These are phyloP conservation scores for Brachycybe producta DNA, from an alignment of 2,888 invertebrate genomes.

Conservation along the genomic window DNA sequence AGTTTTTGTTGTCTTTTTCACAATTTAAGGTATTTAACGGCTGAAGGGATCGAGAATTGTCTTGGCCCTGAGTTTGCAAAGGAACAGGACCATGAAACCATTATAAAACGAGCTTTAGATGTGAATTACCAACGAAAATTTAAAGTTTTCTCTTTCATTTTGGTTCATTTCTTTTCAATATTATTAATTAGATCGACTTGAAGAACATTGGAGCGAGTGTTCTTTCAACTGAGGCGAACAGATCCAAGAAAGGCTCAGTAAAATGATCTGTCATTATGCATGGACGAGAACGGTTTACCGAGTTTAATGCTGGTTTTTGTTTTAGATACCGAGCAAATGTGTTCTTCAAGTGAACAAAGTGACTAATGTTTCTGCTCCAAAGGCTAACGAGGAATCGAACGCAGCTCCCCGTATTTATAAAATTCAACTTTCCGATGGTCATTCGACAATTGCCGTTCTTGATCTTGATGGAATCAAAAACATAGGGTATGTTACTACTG, in stretches of 20 bases:
- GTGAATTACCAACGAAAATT: too few species aligned
- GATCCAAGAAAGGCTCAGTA: conserved; percentile 37
- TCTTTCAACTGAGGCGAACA: conserved; percentile 53
- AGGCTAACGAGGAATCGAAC: conserved; percentile 72
- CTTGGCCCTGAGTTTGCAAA: conserved; percentile 20
- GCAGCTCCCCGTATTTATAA: conserved; percentile 72
- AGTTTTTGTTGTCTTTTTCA: not conserved
- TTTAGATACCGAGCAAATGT: conserved; percentile 40
- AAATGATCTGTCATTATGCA: not conserved
- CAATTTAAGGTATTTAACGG: conserved; percentile 21
- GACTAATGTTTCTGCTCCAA: conserved; percentile 77
- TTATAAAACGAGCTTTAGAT: conserved; percentile 23
- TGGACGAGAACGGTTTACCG: not conserved
- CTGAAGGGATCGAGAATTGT: conserved; percentile 20
- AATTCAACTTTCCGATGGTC: conserved; percentile 72
- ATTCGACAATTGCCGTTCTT: conserved; percentile 58
- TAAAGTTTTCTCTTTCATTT: too few species aligned
- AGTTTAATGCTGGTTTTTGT: not conserved
- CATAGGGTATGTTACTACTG: conserved; percentile 37
- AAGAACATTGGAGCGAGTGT: conserved; percentile 60
- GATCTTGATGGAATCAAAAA: conserved; percentile 58
- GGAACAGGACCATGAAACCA: conserved; percentile 13
- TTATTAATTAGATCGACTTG: conserved; percentile 1
- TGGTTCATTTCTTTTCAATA: conserved; percentile 7
- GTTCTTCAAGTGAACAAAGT: conserved; percentile 79